Evolutionary conservation across 2,797 vertebrate species (phyloP), one percentile per base, ranked within the genome.

Genomic region (Oreochromis mossambicus): DNA sequence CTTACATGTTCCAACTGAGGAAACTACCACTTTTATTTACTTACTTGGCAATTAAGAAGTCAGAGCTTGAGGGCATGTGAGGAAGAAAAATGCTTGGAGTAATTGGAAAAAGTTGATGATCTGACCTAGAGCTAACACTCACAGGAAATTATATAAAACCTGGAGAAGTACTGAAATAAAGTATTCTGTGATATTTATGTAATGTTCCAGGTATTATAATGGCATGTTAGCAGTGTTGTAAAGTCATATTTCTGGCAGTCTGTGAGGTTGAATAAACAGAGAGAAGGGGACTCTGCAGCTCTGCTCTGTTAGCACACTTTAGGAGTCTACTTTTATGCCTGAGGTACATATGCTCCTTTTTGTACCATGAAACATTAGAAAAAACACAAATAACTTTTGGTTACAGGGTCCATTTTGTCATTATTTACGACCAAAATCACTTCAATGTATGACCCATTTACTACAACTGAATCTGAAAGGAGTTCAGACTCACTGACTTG

Each of bases 1-100:
- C 77, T 36, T 80, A 29, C 41, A 32, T 4, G 17, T 7, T 79
- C 83, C 83, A 83, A 61, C 73, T 58, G 70, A 68, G 81, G 63
- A 79, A 91, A 87, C 73, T 66, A 83, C 77, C 77, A 77, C 77
- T 84, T 86, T 78, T 36, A 82, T 83, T 84, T 63, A 78, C 48
- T 46, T 13, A 38, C 75, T 80, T n/a, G 66, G 81, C 43, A 79
- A 58, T 82, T 85, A 87, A 54, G 61, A 56, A 38, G 46, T 77
- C 24, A 36, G 75, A 61, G 17, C 38, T 51, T 2, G 50, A 51
- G 43, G 38, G 3, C 46, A 78, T 29, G 61, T 66, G 76, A 52
- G n/a, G 58, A 3, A 51, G 46, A 81, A 58, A 81, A 55, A 75
- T 51, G 34, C 24, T 14, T 7, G 21, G 26, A 61, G 78, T 46